A percentile compares a stretch with the other conserved stretches of the same genome.
These are phyloP conservation scores for Caenorhabditis panamensis DNA, from an alignment of 2,888 invertebrate genomes.

Conservation along the genomic window DNA sequence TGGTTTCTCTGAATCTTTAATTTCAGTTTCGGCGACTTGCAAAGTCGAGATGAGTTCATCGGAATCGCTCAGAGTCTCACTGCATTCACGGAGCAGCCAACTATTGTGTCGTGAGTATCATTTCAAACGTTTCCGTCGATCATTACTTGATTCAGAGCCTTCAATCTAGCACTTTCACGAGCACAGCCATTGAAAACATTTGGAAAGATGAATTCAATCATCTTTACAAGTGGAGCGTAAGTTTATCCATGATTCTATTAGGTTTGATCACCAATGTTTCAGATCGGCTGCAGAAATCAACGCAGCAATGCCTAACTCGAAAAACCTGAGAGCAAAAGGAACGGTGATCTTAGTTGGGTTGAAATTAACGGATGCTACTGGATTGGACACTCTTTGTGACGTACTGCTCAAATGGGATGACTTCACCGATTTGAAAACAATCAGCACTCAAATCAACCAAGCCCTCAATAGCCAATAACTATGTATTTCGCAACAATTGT, in stretches of 20 bases:
- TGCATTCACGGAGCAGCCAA: slow-evolving; percentile 19
- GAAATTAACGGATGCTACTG: slow-evolving; percentile 4
- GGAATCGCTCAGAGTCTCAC: slow-evolving; percentile 8
- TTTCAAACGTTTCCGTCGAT: neutral
- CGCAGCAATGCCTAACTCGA: neutral
- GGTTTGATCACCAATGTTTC: neutral
- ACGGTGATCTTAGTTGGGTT: slow-evolving; percentile 53
- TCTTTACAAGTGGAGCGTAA: slow-evolving; percentile 55
- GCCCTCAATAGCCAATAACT: slow-evolving; percentile 24
- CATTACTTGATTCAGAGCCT: slow-evolving; percentile 31
- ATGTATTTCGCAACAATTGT: neutral
- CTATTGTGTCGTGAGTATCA: slow-evolving; percentile 32
- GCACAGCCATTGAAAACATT: slow-evolving; percentile 27
- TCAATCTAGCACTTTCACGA: slow-evolving; percentile 23
- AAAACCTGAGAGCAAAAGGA: slow-evolving; percentile 26
- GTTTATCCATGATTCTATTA: neutral
- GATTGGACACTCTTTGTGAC: slow-evolving; percentile 29
- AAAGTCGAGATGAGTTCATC: slow-evolving; percentile 26
- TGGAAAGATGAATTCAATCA: slow-evolving; percentile 44
- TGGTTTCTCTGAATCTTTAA: neutral
- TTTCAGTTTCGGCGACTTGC: slow-evolving; percentile 49
- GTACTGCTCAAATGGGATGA: slow-evolving; percentile 41
- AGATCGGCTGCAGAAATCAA: slow-evolving; percentile 35
- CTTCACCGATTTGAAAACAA: neutral
- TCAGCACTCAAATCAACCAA: slow-evolving; percentile 41